Evolutionary conservation across 2,113 vertebrate species (phyloP), one percentile per base, ranked within the genome.

Genomic region (Pyxicephalus adspersus): DNA sequence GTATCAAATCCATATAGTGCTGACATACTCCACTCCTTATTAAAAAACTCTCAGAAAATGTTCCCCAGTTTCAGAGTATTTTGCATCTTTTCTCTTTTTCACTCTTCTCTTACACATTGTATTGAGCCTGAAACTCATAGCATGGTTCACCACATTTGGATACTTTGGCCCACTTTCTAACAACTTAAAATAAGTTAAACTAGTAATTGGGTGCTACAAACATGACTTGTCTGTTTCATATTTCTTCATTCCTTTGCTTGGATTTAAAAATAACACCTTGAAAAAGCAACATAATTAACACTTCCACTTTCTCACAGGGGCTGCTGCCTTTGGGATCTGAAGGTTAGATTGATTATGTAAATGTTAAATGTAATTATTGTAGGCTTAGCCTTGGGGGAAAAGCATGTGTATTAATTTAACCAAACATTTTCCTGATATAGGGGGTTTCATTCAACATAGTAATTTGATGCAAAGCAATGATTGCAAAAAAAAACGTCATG

Each of bases 351-450:
- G 70, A 75, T 82, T 82, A 82, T 82, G 80, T 57, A 82, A 82
- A 82, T 82, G 80, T 82, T 82, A 82, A 74, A 66, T 82, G 45
- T 82, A 82, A 82, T 82, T 82, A 82, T 66, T 82, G 71, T 50
- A 38, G 54, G 71, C 31, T 57, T 29, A 63, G 54, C 80, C 64
- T 31, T 25, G 19, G 70, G 38, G 70, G 71, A 75, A 20, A 18
- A 4, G 29, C 18, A 23, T 28, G 51, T 65, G 64, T 66, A 75
- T 70, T 66, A 74, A 75, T 66, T 73, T 63, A 31, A 70, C 74
- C 17, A 64, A 45, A 54, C 20, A 5, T 67, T 78, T 78, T 51
- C n/a, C 52, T 80, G 29, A 19, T 70, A 61, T 65, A 51, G 65
- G 7, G 52, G 38, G 38, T 45, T 45, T 45, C 38, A 45, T 45